These are phyloP conservation scores for Elaphurus davidianus DNA, from an alignment of 2,113 vertebrate genomes.

Conservation along the genomic window DNA sequence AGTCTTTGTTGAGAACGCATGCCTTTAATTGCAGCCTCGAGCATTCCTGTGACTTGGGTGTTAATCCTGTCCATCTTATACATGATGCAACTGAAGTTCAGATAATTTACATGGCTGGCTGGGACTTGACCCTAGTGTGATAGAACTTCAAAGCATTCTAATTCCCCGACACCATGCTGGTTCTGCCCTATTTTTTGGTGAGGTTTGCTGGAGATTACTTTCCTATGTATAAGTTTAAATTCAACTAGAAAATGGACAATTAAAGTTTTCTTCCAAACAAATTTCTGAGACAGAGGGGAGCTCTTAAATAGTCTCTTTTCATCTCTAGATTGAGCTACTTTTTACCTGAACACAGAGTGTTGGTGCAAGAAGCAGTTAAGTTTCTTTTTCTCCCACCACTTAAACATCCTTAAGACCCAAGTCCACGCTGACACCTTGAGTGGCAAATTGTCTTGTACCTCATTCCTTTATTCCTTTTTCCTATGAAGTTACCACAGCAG, in stretches of 20 bases:
- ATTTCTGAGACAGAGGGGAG: not conserved
- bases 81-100: not conserved
- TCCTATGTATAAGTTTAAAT: constrained; percentile 4
- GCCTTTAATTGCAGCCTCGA: not conserved
- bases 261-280: not conserved
- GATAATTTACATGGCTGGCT: not conserved
- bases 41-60: not conserved
- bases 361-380: not conserved
- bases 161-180: not conserved
- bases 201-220: not conserved
- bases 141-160: not conserved
- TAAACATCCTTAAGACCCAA: not conserved
- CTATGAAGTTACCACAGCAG: not conserved
- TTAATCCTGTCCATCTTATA: not conserved
- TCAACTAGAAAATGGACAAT: not conserved
- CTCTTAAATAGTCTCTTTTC: not conserved
- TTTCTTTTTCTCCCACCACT: not conserved
- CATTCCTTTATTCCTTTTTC: not conserved
- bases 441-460: not conserved
- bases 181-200: not conserved
- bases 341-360: not conserved
- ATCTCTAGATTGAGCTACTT: not conserved
- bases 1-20: not conserved
- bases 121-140: not conserved
- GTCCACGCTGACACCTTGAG: not conserved